Conservation (phyloP, 2,888 invertebrate genomes). For the Sphaeridia pumilis region DNA sequence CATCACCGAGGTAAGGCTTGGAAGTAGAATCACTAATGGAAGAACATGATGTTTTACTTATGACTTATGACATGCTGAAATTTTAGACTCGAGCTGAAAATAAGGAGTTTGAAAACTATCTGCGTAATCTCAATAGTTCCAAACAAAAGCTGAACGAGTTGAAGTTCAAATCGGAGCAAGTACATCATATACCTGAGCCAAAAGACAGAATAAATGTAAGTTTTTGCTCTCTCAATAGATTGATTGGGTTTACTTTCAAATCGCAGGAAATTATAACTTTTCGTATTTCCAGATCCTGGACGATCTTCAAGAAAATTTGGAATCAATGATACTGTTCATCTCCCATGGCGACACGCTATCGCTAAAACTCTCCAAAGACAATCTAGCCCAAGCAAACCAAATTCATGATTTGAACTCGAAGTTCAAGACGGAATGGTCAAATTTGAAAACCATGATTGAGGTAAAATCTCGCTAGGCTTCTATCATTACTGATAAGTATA, state of each 20-base stretch:
- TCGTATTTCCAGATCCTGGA: constrained; percentile 7
- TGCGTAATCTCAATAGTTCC: not conserved
- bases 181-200: not conserved
- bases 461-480: not conserved
- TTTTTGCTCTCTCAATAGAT: not conserved
- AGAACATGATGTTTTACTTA: not conserved
- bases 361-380: constrained; percentile 11
- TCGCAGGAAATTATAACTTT: not conserved
- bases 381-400: constrained; percentile 5
- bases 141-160: not conserved
- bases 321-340: constrained; percentile 16
- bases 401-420: constrained; percentile 9
- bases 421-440: constrained; percentile 15
- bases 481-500: not conserved
- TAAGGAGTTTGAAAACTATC: constrained; percentile 10
- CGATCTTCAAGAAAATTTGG: constrained; percentile 12
- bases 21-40: not conserved
- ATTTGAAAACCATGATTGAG: constrained; percentile 8
- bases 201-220: constrained; percentile 7
- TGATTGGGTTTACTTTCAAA: not conserved
- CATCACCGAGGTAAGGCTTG: constrained; percentile 4
- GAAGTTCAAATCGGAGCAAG: not conserved
- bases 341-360: constrained; percentile 12
- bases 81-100: not conserved
- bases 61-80: not conserved